Conservation (phyloP, 2,113 vertebrate species). For the Seriola dumerili region DNA sequence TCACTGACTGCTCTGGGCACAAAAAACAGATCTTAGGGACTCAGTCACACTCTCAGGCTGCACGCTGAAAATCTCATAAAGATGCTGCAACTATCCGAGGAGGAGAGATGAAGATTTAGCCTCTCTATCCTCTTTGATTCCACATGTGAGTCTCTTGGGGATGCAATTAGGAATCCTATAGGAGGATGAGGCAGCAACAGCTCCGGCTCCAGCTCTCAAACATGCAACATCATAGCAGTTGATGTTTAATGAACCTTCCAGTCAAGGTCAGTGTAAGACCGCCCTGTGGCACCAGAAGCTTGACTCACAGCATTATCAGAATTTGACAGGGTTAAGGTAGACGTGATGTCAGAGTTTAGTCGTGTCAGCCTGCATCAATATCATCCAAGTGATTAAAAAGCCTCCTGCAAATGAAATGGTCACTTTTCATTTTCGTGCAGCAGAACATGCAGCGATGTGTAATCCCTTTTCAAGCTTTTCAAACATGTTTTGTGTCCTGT, state of each 20-base stretch:
- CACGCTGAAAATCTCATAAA: not conserved
- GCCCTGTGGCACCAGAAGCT: slow-evolving; percentile 4
- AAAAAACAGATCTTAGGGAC: not conserved
- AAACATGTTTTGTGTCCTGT: slow-evolving; percentile 25
- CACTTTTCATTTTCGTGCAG: slow-evolving; percentile 30
- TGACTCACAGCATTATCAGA: slow-evolving; percentile 24
- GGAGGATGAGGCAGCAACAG: slow-evolving; percentile 20
- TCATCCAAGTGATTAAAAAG: slow-evolving; percentile 46
- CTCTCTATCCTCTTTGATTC: slow-evolving; percentile 43
- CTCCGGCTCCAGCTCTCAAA: slow-evolving; percentile 4
- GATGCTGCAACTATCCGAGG: slow-evolving; percentile 18
- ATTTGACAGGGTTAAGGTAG: slow-evolving; percentile 30
- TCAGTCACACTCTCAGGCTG: slow-evolving; percentile 15
- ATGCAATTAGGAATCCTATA: slow-evolving; percentile 21
- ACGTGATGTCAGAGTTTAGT: slow-evolving; percentile 48
- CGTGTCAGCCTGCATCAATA: slow-evolving; percentile 41
- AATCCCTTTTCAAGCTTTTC: slow-evolving; percentile 35
- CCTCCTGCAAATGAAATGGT: slow-evolving; percentile 29
- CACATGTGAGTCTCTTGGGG: slow-evolving; percentile 16
- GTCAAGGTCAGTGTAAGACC: slow-evolving; percentile 1
- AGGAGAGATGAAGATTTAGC: slow-evolving; percentile 37
- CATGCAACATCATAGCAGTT: slow-evolving; percentile 31
- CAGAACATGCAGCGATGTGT: not conserved
- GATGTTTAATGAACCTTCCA: slow-evolving; percentile 54
- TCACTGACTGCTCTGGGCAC: slow-evolving; percentile 14